Percentiles rank a stretch among this genome's conserved stretches.
Evolutionary conservation across 2,113 vertebrate species (phyloP).

Genomic region (Carollia perspicillata): DNA sequence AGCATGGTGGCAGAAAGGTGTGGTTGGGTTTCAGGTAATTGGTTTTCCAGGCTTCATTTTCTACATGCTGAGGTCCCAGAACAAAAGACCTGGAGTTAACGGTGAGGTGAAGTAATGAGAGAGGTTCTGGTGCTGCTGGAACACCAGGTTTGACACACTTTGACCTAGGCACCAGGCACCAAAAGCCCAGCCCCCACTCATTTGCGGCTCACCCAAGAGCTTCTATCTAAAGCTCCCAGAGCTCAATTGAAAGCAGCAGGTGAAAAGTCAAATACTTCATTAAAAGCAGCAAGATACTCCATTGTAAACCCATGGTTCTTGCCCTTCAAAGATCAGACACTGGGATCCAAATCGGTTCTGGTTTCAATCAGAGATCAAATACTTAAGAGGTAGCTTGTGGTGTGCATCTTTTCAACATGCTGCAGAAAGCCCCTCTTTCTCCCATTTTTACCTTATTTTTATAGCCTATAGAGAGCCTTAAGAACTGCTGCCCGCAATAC

Average conservation of each 20-base stretch:
- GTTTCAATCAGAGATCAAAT: constrained; percentile 68
- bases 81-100: background rate
- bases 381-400: constrained; percentile 50
- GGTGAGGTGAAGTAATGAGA: background rate
- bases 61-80: background rate
- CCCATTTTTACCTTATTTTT: constrained; percentile 69
- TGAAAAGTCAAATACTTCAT: constrained; percentile 77
- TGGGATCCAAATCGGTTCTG: constrained; percentile 70
- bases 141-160: background rate
- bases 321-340: constrained; percentile 75
- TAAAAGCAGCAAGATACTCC: constrained; percentile 76
- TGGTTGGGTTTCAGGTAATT: background rate
- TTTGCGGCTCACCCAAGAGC: constrained; percentile 33
- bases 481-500: constrained; percentile 50
- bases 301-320: constrained; percentile 61
- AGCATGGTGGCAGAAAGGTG: accelerated
- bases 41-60: background rate
- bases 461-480: constrained; percentile 48
- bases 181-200: background rate
- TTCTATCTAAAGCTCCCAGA: constrained; percentile 50
- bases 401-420: constrained; percentile 52
- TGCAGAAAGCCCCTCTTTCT: constrained; percentile 52
- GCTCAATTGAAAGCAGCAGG: constrained; percentile 70
- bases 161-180: constrained; percentile 21
- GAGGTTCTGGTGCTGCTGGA: background rate